Percentiles rank a stretch among this genome's conserved stretches.
phyloP scores from a whole-genome alignment of 2,113 vertebrate genomes.

The Australoheros scitulus region DNA sequence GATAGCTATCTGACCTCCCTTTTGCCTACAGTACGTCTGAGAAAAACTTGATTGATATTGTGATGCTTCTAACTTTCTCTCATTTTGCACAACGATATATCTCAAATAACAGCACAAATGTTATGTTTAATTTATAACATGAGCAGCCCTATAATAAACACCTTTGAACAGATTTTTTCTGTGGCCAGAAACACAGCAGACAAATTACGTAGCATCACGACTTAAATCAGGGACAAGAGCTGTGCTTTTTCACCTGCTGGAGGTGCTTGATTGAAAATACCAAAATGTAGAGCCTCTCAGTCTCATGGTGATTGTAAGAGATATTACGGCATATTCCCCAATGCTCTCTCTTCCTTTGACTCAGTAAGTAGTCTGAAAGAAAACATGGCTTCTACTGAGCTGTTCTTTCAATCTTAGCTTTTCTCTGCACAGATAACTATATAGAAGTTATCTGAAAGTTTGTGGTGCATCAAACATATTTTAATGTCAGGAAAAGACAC shows the following conservation, averaged over 20 bases:
- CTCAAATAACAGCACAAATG: neutral
- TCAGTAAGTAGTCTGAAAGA: constrained; percentile 11
- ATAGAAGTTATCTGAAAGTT: constrained; percentile 30
- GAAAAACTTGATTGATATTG: neutral
- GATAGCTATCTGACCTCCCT: neutral
- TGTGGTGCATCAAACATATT: neutral
- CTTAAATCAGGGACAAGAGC: constrained; percentile 50
- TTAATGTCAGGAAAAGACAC: neutral
- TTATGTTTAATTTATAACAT: neutral
- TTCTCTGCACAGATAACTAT: neutral
- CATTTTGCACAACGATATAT: neutral
- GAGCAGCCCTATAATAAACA: neutral
- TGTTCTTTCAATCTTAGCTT: constrained; percentile 1
- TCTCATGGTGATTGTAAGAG: constrained; percentile 29
- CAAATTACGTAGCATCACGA: constrained; percentile 44
- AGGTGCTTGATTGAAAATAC: constrained; percentile 49
- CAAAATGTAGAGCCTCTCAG: constrained; percentile 17
- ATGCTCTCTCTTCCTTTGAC: neutral
- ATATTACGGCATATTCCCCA: constrained; percentile 9
- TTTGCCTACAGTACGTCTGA: neutral
- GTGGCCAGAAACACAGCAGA: constrained; percentile 32
- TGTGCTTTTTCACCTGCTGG: constrained; percentile 39
- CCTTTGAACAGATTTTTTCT: neutral
- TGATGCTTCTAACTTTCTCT: neutral
- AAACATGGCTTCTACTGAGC: neutral